phyloP scores from a whole-genome alignment of 2,113 vertebrate genomes.

The Psittacus erithacus region DNA sequence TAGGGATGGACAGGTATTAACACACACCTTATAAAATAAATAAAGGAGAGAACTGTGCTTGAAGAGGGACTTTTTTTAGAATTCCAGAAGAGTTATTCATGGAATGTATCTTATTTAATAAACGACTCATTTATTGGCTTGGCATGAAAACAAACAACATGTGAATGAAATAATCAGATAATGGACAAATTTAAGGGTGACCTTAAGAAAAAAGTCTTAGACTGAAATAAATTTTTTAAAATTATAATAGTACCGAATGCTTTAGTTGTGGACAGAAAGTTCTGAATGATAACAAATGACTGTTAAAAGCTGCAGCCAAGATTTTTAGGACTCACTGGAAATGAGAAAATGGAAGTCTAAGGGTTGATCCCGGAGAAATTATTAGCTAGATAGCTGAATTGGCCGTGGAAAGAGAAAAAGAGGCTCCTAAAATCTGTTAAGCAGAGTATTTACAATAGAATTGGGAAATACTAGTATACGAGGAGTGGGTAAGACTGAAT shows the following conservation, averaged over 20 bases:
- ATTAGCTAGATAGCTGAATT: background rate
- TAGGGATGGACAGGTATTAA: background rate
- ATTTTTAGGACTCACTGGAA: background rate
- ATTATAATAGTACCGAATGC: background rate
- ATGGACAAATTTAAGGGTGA: background rate
- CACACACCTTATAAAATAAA: background rate
- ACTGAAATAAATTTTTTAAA: background rate
- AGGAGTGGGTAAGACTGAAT: background rate
- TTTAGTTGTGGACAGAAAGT: background rate
- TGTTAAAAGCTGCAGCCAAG: background rate
- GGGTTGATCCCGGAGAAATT: background rate
- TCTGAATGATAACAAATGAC: background rate
- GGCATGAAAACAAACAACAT: background rate
- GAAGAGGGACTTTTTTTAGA: background rate
- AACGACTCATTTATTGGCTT: background rate
- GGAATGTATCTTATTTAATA: background rate
- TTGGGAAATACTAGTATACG: background rate
- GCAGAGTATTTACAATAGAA: background rate
- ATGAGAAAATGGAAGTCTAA: background rate
- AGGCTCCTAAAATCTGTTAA: background rate
- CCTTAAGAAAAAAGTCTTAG: background rate
- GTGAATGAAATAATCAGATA: slow-evolving; percentile 10
- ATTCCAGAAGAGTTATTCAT: background rate
- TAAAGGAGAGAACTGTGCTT: background rate
- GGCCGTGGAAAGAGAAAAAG: background rate